These are phyloP conservation scores for Butorides virescens DNA, from an alignment of 2,113 vertebrate genomes.

Conservation along the genomic window DNA sequence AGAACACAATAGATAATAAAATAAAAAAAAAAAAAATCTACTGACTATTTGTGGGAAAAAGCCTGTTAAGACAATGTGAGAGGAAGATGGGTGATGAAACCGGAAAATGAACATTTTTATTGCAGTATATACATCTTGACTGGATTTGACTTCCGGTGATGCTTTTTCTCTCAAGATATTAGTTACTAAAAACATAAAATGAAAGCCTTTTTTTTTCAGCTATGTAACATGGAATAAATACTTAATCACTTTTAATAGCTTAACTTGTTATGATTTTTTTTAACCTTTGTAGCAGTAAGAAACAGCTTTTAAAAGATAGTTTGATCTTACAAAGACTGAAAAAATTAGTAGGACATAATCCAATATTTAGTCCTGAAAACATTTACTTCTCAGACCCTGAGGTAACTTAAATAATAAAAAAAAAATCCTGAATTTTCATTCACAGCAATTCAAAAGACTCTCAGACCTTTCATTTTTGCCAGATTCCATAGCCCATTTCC, in stretches of 20 bases:
- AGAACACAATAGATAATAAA: neutral
- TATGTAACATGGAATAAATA: neutral
- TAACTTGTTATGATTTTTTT: neutral
- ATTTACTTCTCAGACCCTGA: neutral
- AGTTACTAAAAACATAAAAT: neutral
- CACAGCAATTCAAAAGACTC: neutral
- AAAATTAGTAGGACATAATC: neutral
- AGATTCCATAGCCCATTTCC: neutral
- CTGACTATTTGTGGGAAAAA: neutral
- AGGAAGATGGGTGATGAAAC: neutral
- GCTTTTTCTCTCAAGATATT: neutral
- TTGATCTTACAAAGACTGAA: neutral
- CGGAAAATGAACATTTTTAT: neutral
- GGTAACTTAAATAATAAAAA: neutral
- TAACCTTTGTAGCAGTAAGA: neutral
- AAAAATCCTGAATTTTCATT: neutral
- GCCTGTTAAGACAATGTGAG: neutral
- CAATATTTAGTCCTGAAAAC: neutral
- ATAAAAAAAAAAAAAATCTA: neutral
- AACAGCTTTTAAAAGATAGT: neutral
- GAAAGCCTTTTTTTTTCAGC: neutral
- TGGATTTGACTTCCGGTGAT: neutral
- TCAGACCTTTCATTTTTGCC: neutral
- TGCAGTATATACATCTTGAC: neutral
- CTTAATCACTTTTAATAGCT: neutral